Percentiles rank a stretch among this genome's conserved stretches.
Conservation (phyloP, 2,888 invertebrate species). For the Chironomus tentans region DNA sequence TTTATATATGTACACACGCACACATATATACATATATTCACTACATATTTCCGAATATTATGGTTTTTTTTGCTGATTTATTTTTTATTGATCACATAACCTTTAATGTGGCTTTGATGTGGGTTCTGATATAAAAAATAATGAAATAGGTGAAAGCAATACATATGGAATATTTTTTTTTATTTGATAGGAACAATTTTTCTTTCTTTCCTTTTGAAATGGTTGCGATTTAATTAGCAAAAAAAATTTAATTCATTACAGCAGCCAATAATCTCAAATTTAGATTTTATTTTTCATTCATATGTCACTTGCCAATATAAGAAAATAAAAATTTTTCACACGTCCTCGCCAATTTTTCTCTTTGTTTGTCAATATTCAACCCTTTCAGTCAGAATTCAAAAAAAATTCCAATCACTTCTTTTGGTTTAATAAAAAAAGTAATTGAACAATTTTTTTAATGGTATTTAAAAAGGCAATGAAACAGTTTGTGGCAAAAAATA, state of each 20-base stretch:
- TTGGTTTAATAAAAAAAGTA: no score
- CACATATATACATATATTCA: neutral
- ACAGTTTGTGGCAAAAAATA: no score
- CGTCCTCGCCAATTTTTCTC: no score
- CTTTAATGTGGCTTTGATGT: slow-evolving; percentile 1
- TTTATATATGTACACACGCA: neutral
- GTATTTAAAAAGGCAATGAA: no score
- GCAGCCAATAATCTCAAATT: neutral
- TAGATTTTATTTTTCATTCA: no score
- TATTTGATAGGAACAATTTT: neutral
- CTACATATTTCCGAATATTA: neutral
- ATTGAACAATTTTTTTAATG: no score
- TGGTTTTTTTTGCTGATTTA: neutral
- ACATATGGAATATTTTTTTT: neutral
- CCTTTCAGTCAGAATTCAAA: no score
- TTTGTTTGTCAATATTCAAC: no score
- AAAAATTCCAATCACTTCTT: no score
- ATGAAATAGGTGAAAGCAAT: slow-evolving; percentile 25
- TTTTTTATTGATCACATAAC: slow-evolving; percentile 25
- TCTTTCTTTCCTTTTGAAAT: neutral
- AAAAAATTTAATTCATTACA: neutral
- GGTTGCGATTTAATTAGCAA: neutral
- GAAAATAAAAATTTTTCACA: no score
- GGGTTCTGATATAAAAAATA: slow-evolving; percentile 14
- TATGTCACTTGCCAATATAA: no score